Percentiles rank a stretch among this genome's conserved stretches.
phyloP scores from a whole-genome alignment of 2,113 vertebrate species.

The Cricetomys ansorgei region DNA sequence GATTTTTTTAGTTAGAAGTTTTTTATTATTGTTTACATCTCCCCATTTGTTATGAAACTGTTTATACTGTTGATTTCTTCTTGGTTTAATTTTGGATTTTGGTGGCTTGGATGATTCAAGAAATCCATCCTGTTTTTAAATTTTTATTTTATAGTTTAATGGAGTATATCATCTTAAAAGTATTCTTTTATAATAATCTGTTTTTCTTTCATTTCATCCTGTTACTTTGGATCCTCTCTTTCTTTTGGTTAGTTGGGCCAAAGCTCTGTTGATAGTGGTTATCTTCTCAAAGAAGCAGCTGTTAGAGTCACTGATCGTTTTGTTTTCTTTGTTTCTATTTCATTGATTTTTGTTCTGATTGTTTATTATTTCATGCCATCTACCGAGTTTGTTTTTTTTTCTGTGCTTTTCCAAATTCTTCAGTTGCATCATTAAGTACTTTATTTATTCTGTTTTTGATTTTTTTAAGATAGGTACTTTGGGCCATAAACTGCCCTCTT shows the following conservation, averaged over 20 bases:
- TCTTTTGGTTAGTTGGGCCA: neutral
- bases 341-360: neutral
- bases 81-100: too few species aligned
- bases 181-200: neutral
- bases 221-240: neutral
- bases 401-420: neutral
- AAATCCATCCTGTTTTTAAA: too few species aligned
- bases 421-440: neutral
- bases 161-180: neutral
- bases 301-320: neutral
- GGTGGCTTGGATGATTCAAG: too few species aligned
- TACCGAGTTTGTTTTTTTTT: neutral
- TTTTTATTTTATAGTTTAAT: too few species aligned
- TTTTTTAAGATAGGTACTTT: neutral
- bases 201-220: neutral
- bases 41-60: neutral
- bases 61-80: neutral
- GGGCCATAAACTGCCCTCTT: neutral
- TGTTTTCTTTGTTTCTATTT: neutral
- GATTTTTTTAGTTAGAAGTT: neutral
- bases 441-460: neutral
- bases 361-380: neutral
- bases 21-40: neutral
- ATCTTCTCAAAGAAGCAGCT: neutral
- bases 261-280: neutral